These are phyloP conservation scores for Stictonetta naevosa DNA, from an alignment of 2,113 vertebrate genomes.

Conservation along the genomic window DNA sequence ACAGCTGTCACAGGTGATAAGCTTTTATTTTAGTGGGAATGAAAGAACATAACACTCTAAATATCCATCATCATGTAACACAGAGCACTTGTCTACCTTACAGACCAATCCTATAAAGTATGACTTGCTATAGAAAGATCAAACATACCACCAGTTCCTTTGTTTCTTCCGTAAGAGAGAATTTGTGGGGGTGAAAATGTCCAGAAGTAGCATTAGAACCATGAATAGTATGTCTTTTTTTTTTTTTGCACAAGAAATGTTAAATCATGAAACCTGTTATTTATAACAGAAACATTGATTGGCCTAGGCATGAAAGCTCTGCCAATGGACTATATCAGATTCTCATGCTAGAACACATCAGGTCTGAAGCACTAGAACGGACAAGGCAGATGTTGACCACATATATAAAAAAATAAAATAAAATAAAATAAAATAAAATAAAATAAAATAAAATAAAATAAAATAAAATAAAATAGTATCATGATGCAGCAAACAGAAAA, in stretches of 20 bases:
- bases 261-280: neutral
- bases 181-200: neutral
- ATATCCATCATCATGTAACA: neutral
- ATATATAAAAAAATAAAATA: neutral
- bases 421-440: neutral
- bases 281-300: neutral
- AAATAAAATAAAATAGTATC: no score
- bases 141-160: neutral
- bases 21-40: neutral
- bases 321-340: neutral
- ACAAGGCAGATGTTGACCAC: neutral
- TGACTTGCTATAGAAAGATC: neutral
- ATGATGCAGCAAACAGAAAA: neutral
- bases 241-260: neutral
- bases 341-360: accelerated
- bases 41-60: neutral
- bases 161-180: neutral
- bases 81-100: neutral
- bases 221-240: neutral
- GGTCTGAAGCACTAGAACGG: neutral
- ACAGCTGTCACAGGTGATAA: neutral
- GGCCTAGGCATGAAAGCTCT: neutral
- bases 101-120: neutral
- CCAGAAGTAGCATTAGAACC: neutral
- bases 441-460: no score